phyloP scores from a whole-genome alignment of 2,113 vertebrate species.

The Oxyruncus cristatus region DNA sequence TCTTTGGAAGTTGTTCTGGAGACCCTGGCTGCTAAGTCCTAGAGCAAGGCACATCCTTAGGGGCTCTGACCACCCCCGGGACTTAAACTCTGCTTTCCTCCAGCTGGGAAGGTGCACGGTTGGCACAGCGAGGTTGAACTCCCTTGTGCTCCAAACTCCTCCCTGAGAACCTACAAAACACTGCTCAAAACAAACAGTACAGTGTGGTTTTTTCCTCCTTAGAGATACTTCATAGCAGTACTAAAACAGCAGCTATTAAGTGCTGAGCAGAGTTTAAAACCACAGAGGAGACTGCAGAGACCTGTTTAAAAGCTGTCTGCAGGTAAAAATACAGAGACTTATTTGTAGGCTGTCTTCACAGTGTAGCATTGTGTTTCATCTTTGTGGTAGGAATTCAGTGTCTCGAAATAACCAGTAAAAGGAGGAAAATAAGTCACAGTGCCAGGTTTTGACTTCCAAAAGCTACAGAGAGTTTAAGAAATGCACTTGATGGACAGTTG shows the following conservation, averaged over 20 bases:
- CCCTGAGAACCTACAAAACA: neutral
- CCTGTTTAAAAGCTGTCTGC: neutral
- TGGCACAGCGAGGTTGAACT: neutral
- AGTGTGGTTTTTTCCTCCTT: neutral
- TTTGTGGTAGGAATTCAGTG: neutral
- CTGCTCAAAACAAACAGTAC: neutral
- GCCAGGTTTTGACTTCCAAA: neutral
- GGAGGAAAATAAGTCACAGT: neutral
- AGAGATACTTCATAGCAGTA: neutral
- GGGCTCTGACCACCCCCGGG: neutral
- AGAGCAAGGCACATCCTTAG: neutral
- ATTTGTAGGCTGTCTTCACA: slow-evolving; percentile 33
- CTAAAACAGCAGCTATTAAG: slow-evolving; percentile 8
- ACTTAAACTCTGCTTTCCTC: no score
- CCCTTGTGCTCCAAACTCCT: neutral
- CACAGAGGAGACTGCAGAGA: neutral
- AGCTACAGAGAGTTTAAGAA: neutral
- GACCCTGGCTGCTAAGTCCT: neutral
- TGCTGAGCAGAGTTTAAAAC: neutral
- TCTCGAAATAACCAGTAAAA: neutral
- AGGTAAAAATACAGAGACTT: neutral
- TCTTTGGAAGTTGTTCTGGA: neutral
- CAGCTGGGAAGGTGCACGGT: accelerated
- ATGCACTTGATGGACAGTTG: neutral
- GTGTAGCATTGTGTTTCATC: neutral